Conservation (phyloP, 1,140 invertebrate genomes). For the Cecropterus lyciades region DNA sequence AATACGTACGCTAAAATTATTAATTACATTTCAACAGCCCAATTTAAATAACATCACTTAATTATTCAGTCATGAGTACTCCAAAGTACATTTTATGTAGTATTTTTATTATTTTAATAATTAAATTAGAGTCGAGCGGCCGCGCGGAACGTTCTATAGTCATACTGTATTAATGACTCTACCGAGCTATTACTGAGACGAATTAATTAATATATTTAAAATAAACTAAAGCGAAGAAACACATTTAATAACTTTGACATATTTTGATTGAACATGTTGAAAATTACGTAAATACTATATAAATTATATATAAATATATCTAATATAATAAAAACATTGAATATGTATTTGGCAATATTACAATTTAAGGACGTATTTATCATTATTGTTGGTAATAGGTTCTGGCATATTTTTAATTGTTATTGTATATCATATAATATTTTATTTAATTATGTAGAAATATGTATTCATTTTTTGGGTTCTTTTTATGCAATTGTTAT, state of each 20-base stretch:
- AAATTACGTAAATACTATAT: too few species aligned
- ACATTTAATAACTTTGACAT: too few species aligned
- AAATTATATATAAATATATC: too few species aligned
- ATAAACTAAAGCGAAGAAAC: neutral
- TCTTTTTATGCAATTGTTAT: too few species aligned
- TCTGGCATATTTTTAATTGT: too few species aligned
- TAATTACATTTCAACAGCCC: constrained; percentile 15
- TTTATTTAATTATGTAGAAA: too few species aligned
- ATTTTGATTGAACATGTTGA: neutral
- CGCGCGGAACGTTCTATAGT: constrained; percentile 38
- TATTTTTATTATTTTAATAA: constrained; percentile 8
- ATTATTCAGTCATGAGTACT: constrained; percentile 3
- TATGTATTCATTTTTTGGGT: too few species aligned
- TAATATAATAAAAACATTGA: too few species aligned
- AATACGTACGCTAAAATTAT: neutral
- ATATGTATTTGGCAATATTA: too few species aligned
- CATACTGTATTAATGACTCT: constrained; percentile 11
- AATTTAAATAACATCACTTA: constrained; percentile 7
- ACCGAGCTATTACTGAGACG: neutral
- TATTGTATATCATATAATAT: too few species aligned
- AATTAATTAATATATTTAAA: neutral
- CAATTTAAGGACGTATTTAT: too few species aligned
- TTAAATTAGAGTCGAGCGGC: constrained; percentile 27
- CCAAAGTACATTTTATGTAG: constrained; percentile 1
- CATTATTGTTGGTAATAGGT: too few species aligned